phyloP scores from a whole-genome alignment of 2,113 vertebrate genomes.

The Sinocyclocheilus anshuiensis region DNA sequence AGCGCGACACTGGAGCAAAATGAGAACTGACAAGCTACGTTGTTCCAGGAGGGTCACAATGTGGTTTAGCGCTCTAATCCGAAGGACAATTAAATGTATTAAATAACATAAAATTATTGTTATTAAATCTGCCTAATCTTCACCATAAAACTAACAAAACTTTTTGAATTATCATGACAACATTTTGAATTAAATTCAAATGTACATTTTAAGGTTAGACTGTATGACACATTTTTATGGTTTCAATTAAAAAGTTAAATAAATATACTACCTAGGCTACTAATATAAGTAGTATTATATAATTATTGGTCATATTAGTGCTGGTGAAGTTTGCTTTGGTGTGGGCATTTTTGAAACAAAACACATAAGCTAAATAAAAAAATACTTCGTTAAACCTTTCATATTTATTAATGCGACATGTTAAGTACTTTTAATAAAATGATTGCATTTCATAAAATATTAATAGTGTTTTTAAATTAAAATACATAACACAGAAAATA shows the following conservation, averaged over 20 bases:
- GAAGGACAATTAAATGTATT: slow-evolving; percentile 23
- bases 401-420: not conserved
- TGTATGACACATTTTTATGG: not conserved
- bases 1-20: slow-evolving; percentile 63
- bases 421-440: not conserved
- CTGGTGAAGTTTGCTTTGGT: not conserved
- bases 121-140: not conserved
- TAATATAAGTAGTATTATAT: not conserved
- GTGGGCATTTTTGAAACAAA: not conserved
- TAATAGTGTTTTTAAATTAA: not conserved
- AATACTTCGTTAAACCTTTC: not conserved
- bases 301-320: not conserved
- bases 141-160: not conserved
- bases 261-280: not conserved
- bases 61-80: slow-evolving; percentile 53
- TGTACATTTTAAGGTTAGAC: not conserved
- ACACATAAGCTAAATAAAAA: not conserved
- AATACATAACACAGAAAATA: not conserved
- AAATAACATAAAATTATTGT: not conserved
- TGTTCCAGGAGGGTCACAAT: slow-evolving; percentile 63
- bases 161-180: not conserved
- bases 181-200: not conserved
- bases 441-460: not conserved
- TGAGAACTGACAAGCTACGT: slow-evolving; percentile 64
- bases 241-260: not conserved